A percentile compares a stretch with the other conserved stretches of the same genome.
phyloP scores from a whole-genome alignment of 2,113 vertebrate species.

The Phylloscopus trochilus region DNA sequence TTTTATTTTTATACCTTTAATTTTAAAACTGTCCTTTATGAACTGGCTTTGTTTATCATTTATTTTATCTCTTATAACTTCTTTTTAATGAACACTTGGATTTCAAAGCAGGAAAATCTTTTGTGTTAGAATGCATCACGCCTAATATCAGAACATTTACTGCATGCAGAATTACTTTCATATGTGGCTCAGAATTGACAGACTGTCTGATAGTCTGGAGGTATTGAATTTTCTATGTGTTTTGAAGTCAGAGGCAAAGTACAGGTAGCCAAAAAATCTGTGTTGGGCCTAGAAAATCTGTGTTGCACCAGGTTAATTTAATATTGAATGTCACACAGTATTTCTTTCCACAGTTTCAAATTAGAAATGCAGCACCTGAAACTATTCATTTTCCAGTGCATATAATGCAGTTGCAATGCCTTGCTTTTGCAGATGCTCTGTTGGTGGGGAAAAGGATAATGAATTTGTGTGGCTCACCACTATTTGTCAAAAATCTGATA shows the following conservation, averaged over 20 bases:
- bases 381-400: neutral
- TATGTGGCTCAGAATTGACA: neutral
- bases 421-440: neutral
- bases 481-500: neutral
- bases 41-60: neutral
- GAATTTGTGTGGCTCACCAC: neutral
- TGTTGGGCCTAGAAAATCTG: neutral
- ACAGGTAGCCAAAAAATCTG: neutral
- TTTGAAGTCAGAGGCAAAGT: neutral
- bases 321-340: rapidly evolving
- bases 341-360: neutral
- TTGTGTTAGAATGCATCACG: neutral
- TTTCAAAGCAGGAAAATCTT: neutral
- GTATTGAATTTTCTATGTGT: neutral
- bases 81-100: neutral
- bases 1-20: neutral
- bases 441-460: neutral
- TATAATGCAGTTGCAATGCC: neutral
- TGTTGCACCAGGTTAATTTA: neutral
- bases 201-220: neutral
- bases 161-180: neutral
- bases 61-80: neutral
- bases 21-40: neutral
- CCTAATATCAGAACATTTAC: neutral
- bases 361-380: neutral